Conservation (phyloP, 1,140 invertebrate genomes). For the Archegozetes longisetosus region DNA sequence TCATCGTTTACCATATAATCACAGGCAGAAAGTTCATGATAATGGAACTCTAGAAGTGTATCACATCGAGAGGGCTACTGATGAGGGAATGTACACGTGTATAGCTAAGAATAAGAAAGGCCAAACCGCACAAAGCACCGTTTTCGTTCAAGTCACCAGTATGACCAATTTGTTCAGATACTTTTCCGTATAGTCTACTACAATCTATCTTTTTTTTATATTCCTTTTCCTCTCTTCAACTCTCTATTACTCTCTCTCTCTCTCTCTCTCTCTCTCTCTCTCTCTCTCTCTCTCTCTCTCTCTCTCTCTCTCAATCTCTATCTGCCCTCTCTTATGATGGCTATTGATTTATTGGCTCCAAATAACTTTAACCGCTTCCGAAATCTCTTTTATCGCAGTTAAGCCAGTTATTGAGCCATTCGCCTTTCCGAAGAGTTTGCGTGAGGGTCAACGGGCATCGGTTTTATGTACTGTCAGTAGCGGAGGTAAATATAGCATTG, state of each 20-base stretch:
- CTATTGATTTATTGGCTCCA: not conserved
- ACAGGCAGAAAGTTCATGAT: slow-evolving; percentile 81
- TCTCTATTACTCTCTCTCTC: slow-evolving; percentile 7
- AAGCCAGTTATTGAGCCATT: slow-evolving; percentile 29
- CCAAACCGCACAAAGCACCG: slow-evolving; percentile 61
- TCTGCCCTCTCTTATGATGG: not conserved
- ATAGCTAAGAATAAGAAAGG: slow-evolving; percentile 78
- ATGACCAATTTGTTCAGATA: slow-evolving; percentile 28
- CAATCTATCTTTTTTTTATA: not conserved
- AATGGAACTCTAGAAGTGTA: slow-evolving; percentile 87
- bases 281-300: not conserved
- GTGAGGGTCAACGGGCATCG: slow-evolving; percentile 64
- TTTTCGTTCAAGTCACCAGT: slow-evolving; percentile 94
- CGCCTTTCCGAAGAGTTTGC: slow-evolving; percentile 44
- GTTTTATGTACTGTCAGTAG: slow-evolving; percentile 66
- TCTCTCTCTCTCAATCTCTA: not conserved
- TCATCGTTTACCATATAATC: slow-evolving; percentile 71
- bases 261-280: slow-evolving; percentile 1
- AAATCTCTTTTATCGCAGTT: slow-evolving; percentile 15
- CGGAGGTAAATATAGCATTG: too few species aligned
- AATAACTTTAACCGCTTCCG: too few species aligned
- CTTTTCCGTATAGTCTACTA: not conserved
- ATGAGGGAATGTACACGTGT: slow-evolving; percentile 87
- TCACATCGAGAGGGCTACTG: slow-evolving; percentile 75
- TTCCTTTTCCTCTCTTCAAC: too few species aligned